These are phyloP conservation scores for Iphiclides podalirius DNA, from an alignment of 2,888 invertebrate genomes.

Conservation along the genomic window DNA sequence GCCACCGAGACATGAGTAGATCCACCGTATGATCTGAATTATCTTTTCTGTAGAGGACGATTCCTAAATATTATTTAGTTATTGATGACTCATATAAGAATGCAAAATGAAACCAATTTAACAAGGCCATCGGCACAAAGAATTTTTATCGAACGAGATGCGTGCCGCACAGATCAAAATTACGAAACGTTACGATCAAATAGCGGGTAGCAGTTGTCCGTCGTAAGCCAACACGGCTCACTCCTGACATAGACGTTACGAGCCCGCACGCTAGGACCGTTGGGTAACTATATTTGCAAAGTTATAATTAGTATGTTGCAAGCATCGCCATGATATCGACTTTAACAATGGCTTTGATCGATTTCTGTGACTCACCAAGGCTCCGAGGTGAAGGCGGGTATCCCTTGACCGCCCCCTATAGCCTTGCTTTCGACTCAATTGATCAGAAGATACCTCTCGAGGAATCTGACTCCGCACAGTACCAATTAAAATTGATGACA, in stretches of 20 bases:
- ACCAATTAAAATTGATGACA: slow-evolving; percentile 31
- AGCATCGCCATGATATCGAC: slow-evolving; percentile 50
- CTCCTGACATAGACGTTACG: slow-evolving; percentile 49
- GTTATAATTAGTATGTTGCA: slow-evolving; percentile 64
- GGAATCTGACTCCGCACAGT: slow-evolving; percentile 34
- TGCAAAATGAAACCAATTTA: slow-evolving; percentile 37
- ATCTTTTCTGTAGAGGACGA: too few relatives aligned
- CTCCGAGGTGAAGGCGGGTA: slow-evolving; percentile 61
- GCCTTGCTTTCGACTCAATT: slow-evolving; percentile 67
- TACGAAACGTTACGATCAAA: slow-evolving; percentile 66
- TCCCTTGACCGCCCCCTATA: slow-evolving; percentile 71
- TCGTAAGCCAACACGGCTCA: slow-evolving; percentile 50
- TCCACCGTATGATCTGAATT: too few relatives aligned
- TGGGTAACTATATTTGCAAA: slow-evolving; percentile 27
- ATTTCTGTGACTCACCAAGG: slow-evolving; percentile 59
- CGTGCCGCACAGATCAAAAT: slow-evolving; percentile 53
- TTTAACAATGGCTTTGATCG: slow-evolving; percentile 50
- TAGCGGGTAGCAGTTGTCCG: slow-evolving; percentile 50
- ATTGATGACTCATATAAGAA: slow-evolving; percentile 45
- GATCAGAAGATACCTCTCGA: slow-evolving; percentile 56
- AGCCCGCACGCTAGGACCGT: slow-evolving; percentile 30
- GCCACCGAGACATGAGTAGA: too few relatives aligned
- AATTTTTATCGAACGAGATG: slow-evolving; percentile 51
- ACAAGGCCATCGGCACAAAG: slow-evolving; percentile 56
- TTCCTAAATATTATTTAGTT: background rate